Evolutionary conservation across 2,797 vertebrate species (phyloP), one percentile per base, ranked within the genome.

Genomic region (Xyrichtys novacula): DNA sequence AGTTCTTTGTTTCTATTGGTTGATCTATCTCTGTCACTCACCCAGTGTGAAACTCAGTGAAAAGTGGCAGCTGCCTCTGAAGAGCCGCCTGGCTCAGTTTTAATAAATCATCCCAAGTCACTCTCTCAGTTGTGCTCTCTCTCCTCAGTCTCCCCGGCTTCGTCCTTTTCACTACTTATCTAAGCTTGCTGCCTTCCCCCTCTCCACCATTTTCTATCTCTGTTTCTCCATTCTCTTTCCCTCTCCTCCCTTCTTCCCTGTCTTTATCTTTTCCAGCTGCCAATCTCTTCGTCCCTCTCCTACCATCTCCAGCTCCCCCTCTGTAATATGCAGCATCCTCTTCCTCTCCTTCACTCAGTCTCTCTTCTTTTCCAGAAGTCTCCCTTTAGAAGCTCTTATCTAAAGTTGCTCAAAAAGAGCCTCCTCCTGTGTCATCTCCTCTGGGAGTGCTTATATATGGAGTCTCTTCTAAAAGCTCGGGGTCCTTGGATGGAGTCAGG

Each of bases 61-160:
- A 71, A 88, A 84, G 77, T 78, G 80, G 78, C 78, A 83, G 76
- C 85, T 87, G 84, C 75, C 79, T 78, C 71, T 67, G 46, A 81
- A 74, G 71, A 49, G 54, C 50, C 5, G 31, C 65, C 65, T 68
- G 26, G 22, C 57, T 87, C 72, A 50, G 57, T 75, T 88, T 83
- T 84, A 86, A 85, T 86, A 86, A 86, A 85, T 89, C 79, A 74
- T 63, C 58, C 42, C 63, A 57, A 46, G 46, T 62, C 77, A 58
- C 26, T 77, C 56, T 67, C 25, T 77, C 48, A 63, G 55, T 50
- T 55, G 10, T 34, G 44, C 39, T 61, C 62, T 38, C 40, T 20
- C 12, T 69, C 39, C 71, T 32, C 39, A 50, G 31, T 40, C 65
- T 69, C 70, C 74, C 19, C 11, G 19, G 49, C 60, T 71, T 20